phyloP scores from a whole-genome alignment of 2,888 invertebrate genomes.

The Drosophila dives region DNA sequence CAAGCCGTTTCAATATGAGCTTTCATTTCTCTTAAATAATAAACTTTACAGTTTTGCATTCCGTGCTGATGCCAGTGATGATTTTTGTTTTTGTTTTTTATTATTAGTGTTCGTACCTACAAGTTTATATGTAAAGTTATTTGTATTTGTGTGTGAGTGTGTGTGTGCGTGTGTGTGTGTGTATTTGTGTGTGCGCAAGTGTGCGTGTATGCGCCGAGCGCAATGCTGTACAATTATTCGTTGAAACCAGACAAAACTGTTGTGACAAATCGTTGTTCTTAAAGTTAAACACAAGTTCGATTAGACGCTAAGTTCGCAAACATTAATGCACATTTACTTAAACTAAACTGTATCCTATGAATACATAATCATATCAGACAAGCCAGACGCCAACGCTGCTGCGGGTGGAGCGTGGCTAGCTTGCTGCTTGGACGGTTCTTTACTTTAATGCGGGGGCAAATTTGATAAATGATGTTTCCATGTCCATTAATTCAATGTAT shows the following conservation, averaged over 20 bases:
- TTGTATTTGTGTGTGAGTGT: not conserved
- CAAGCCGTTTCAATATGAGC: constrained; percentile 56
- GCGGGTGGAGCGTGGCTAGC: constrained; percentile 36
- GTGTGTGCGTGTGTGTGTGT: not conserved
- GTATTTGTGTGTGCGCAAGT: not conserved
- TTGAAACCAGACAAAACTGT: constrained; percentile 82
- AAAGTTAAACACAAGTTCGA: constrained; percentile 46
- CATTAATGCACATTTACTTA: constrained; percentile 69
- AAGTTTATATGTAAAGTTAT: constrained; percentile 3
- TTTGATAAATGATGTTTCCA: constrained; percentile 18
- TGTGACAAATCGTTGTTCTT: constrained; percentile 37
- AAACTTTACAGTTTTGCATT: constrained; percentile 44
- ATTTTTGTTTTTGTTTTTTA: not conserved
- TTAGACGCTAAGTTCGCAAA: constrained; percentile 48
- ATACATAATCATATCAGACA: constrained; percentile 61
- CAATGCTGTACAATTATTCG: constrained; percentile 45
- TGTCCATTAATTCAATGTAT: constrained; percentile 4
- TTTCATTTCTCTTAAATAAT: constrained; percentile 22
- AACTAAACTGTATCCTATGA: constrained; percentile 63
- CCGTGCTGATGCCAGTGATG: constrained; percentile 25
- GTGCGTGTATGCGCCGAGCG: constrained; percentile 41
- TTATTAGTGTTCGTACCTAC: constrained; percentile 18
- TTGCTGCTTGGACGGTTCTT: constrained; percentile 73
- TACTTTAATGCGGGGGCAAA: constrained; percentile 73
- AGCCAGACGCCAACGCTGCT: constrained; percentile 49